Evolutionary conservation across 2,113 vertebrate genomes (phyloP).

Genomic region (Cottus gobio): DNA sequence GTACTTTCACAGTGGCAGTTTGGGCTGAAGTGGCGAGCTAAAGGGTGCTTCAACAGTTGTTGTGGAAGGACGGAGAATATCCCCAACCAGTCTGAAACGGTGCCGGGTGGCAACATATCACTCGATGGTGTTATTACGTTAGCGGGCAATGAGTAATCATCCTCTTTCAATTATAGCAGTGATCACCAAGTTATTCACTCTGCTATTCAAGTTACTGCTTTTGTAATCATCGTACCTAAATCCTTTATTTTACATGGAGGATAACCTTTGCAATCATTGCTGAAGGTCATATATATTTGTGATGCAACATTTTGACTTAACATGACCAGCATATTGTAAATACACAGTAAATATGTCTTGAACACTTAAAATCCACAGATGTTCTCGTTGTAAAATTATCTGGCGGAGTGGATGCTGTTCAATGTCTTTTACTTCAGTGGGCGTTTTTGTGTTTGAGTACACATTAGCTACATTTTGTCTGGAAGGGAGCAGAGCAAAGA

Average conservation of each 20-base stretch:
- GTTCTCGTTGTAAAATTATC: neutral
- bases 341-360: neutral
- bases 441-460: neutral
- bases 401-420: neutral
- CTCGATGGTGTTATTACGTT: slow-evolving; percentile 18
- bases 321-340: neutral
- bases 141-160: neutral
- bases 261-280: neutral
- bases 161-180: neutral
- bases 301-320: neutral
- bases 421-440: neutral
- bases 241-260: neutral
- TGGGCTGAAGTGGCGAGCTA: slow-evolving; percentile 64
- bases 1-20: slow-evolving; percentile 66
- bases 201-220: neutral
- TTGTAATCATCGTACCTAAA: neutral
- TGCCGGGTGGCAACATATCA: slow-evolving; percentile 2
- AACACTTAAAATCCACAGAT: neutral
- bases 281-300: neutral
- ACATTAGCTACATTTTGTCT: slow-evolving; percentile 12
- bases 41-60: slow-evolving; percentile 71
- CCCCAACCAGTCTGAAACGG: slow-evolving; percentile 55
- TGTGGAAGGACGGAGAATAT: slow-evolving; percentile 59
- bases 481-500: slow-evolving; percentile 4
- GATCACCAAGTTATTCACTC: slow-evolving; percentile 6